Conservation (phyloP, 1,140 invertebrate species). For the Phenacoccus solenopsis region DNA sequence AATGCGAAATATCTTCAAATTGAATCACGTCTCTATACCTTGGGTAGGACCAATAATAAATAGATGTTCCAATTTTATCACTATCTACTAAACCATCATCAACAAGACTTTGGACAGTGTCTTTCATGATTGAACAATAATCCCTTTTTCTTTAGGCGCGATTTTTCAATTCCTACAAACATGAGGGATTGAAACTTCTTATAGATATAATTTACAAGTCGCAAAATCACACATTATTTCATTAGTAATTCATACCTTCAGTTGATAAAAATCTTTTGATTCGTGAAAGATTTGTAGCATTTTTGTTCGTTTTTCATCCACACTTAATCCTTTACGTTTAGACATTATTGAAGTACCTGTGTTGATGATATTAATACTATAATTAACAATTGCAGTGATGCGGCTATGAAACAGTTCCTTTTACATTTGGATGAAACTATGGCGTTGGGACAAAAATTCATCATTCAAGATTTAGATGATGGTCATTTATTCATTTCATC, state of each 20-base stretch:
- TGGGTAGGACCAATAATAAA: conserved; percentile 87
- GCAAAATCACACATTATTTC: too few relatives aligned
- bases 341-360: conserved; percentile 41
- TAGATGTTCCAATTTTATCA: conserved; percentile 82
- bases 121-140: conserved; percentile 71
- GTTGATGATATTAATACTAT: neutral
- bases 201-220: too few relatives aligned
- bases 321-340: conserved; percentile 57
- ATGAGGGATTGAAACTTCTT: too few relatives aligned
- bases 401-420: conserved; percentile 98
- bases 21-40: conserved; percentile 42
- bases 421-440: conserved; percentile 91
- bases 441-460: conserved; percentile 86
- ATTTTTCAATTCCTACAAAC: conserved; percentile 65
- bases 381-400: conserved; percentile 62
- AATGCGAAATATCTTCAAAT: neutral
- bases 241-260: conserved; percentile 44
- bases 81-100: conserved; percentile 76
- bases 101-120: conserved; percentile 68
- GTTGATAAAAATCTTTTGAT: conserved; percentile 76
- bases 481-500: conserved; percentile 87
- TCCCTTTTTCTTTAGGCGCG: conserved; percentile 67
- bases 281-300: conserved; percentile 80
- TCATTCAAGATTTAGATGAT: conserved; percentile 92
- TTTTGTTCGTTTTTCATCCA: conserved; percentile 68